These are phyloP conservation scores for Mixornis gularis DNA, from an alignment of 2,113 vertebrate genomes.

Conservation along the genomic window DNA sequence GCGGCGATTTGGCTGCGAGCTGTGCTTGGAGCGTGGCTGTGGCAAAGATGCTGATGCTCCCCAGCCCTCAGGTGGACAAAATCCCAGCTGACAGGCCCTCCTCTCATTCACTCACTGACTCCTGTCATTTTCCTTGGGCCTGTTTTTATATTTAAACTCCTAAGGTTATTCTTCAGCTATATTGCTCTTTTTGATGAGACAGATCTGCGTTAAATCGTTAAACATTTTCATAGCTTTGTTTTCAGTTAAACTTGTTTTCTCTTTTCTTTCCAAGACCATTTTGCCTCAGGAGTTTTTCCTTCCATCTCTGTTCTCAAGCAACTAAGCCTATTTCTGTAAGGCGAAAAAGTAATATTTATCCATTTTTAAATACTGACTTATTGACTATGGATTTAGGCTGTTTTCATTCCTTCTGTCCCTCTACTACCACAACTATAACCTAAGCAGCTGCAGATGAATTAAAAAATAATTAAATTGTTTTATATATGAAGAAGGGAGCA, in stretches of 20 bases:
- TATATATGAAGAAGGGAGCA: neutral
- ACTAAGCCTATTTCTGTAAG: neutral
- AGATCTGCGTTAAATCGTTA: neutral
- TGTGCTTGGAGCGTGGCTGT: fast-evolving
- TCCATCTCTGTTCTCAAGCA: neutral
- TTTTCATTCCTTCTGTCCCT: neutral
- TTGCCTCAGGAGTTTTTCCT: slow-evolving; percentile 18
- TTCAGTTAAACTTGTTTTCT: slow-evolving; percentile 18
- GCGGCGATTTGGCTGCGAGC: neutral
- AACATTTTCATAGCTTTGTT: slow-evolving; percentile 5
- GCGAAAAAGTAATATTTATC: slow-evolving; percentile 24
- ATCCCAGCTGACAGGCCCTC: neutral
- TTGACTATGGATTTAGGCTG: neutral
- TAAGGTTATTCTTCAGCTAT: neutral
- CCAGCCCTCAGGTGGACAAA: neutral
- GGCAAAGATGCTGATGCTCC: neutral
- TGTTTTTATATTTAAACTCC: neutral
- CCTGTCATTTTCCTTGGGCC: neutral
- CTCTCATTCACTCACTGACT: neutral
- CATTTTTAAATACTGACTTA: slow-evolving; percentile 52
- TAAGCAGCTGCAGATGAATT: slow-evolving; percentile 54
- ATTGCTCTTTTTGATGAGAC: neutral
- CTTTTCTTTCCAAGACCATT: slow-evolving; percentile 22
- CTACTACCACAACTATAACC: neutral
- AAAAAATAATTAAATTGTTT: slow-evolving; percentile 53